Evolutionary conservation across 35 echinoderm and acorn worm species (phyloP).

Genomic region (Apostichopus parvimensis): DNA sequence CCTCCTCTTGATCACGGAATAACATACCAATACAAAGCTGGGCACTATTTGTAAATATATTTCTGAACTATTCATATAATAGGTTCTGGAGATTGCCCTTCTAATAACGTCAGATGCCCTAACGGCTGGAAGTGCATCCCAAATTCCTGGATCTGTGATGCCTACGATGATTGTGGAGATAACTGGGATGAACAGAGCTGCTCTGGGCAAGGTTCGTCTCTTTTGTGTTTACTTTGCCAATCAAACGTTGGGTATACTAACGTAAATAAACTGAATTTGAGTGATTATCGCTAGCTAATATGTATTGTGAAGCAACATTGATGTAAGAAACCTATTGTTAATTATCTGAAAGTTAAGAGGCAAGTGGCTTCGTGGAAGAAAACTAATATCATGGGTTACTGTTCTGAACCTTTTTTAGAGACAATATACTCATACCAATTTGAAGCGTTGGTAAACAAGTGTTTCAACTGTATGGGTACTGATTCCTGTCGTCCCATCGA

Average conservation of each 20-base stretch:
- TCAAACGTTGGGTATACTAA: no score
- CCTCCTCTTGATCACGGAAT: no score
- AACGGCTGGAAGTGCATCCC: slow-evolving; percentile 54
- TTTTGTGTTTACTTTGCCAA: no score
- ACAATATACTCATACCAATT: neutral
- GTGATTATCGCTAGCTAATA: no score
- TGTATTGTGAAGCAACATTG: no score
- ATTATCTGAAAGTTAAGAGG: no score
- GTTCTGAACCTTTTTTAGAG: neutral
- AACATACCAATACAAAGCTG: no score
- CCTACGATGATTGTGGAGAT: slow-evolving; percentile 51
- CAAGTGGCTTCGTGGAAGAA: neutral
- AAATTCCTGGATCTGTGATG: slow-evolving; percentile 52
- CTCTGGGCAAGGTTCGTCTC: neutral
- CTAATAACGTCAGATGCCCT: neutral
- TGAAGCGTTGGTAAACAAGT: neutral
- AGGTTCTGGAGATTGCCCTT: slow-evolving; percentile 8
- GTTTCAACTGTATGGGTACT: no score
- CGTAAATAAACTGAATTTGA: no score
- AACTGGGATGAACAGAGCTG: slow-evolving; percentile 55
- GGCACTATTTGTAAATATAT: no score
- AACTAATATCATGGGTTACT: neutral
- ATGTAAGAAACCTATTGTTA: no score
- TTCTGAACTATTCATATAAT: neutral
- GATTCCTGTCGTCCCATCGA: no score